These are phyloP conservation scores for Fulica atra DNA, from an alignment of 2,113 vertebrate species.

Conservation along the genomic window DNA sequence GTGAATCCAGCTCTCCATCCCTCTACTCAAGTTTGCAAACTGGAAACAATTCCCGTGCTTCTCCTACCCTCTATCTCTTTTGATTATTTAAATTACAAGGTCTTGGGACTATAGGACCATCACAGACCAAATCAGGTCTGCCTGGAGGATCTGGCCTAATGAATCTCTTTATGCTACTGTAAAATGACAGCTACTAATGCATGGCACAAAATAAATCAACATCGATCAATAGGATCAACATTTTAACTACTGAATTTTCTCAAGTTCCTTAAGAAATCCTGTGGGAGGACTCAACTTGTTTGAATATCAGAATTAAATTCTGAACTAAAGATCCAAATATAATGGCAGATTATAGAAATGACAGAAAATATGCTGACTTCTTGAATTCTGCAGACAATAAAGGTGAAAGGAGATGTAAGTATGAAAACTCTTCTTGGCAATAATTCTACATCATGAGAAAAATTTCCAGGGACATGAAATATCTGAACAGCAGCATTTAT, in stretches of 20 bases:
- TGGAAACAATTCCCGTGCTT: not conserved
- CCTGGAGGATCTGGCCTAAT: accelerated
- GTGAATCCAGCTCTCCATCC: not conserved
- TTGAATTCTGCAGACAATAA: not conserved
- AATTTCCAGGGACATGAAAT: not conserved
- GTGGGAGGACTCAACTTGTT: not conserved
- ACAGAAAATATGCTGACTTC: not conserved
- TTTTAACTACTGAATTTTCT: not conserved
- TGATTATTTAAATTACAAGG: not conserved
- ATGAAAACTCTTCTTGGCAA: not conserved
- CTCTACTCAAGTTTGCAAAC: not conserved
- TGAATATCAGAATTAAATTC: not conserved
- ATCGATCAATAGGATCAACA: not conserved
- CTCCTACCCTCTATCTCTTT: not conserved
- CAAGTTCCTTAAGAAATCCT: not conserved
- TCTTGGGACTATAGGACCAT: not conserved
- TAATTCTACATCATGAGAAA: not conserved
- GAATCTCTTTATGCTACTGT: not conserved
- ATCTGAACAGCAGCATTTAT: not conserved
- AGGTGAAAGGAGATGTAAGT: not conserved
- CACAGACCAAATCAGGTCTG: not conserved
- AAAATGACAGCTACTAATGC: not conserved
- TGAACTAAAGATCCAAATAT: not conserved
- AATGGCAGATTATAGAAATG: not conserved
- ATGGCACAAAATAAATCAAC: not conserved